A percentile compares a stretch with the other conserved stretches of the same genome.
Evolutionary conservation across 1,140 invertebrate species (phyloP).

Genomic region (Bradysia coprophila): DNA sequence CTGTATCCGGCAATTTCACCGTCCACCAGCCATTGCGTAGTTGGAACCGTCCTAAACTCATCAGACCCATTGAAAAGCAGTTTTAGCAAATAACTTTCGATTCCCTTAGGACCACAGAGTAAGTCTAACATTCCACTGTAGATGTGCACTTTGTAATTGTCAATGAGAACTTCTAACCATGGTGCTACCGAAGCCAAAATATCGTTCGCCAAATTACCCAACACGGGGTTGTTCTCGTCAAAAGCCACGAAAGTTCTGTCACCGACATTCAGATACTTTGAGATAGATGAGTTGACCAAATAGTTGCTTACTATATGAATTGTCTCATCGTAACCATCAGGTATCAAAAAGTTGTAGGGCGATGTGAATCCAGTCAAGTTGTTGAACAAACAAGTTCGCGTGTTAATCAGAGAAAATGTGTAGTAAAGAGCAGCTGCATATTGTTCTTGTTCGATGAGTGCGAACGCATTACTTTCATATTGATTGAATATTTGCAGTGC

Average conservation of each 20-base stretch:
- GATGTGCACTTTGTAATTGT: constrained; percentile 44
- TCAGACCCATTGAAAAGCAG: constrained; percentile 45
- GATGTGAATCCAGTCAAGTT: constrained; percentile 60
- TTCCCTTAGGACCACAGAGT: constrained; percentile 61
- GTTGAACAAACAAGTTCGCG: constrained; percentile 47
- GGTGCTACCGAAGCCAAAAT: constrained; percentile 66
- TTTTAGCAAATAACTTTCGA: constrained; percentile 46
- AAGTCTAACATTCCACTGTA: constrained; percentile 77
- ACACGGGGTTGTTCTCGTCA: constrained; percentile 32
- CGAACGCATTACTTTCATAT: constrained; percentile 32
- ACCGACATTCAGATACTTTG: constrained; percentile 66
- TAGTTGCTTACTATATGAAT: constrained; percentile 26
- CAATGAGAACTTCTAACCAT: constrained; percentile 49
- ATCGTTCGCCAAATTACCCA: constrained; percentile 50
- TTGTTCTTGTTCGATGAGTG: constrained; percentile 37
- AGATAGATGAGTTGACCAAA: constrained; percentile 34
- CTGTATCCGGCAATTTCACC: constrained; percentile 58
- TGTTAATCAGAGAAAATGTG: constrained; percentile 55
- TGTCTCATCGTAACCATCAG: constrained; percentile 21
- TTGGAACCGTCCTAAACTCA: constrained; percentile 39
- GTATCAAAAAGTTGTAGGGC: constrained; percentile 63
- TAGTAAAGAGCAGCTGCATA: constrained; percentile 49
- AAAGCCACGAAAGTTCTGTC: constrained; percentile 42
- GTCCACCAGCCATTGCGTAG: constrained; percentile 47
- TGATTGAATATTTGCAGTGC: constrained; percentile 36